These are phyloP conservation scores for Drosophila busckii DNA, from an alignment of 1,140 invertebrate species.

Conservation along the genomic window DNA sequence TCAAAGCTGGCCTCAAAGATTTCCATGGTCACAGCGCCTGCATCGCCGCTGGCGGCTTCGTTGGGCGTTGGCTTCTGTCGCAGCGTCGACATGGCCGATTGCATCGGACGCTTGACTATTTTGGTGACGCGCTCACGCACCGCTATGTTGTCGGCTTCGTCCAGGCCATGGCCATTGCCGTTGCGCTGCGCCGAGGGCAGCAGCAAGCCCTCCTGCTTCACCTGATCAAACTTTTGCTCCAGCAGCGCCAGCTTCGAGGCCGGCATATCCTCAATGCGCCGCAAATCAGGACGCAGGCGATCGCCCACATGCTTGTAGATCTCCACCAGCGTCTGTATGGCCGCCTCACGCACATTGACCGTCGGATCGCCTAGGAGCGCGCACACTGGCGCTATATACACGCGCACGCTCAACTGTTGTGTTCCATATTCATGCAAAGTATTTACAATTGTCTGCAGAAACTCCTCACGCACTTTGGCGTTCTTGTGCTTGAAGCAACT, in stretches of 20 bases:
- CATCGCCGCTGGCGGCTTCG: constrained; percentile 78
- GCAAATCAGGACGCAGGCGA: constrained; percentile 89
- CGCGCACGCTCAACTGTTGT: constrained; percentile 87
- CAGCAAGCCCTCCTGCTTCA: constrained; percentile 88
- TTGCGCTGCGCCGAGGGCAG: constrained; percentile 83
- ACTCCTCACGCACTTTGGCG: constrained; percentile 91
- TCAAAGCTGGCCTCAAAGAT: constrained; percentile 92
- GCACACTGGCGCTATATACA: constrained; percentile 90
- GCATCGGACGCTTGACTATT: constrained; percentile 65
- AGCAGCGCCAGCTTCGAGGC: constrained; percentile 88
- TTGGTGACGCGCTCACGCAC: constrained; percentile 58
- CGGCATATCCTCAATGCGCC: constrained; percentile 90
- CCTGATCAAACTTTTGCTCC: constrained; percentile 92
- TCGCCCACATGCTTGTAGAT: constrained; percentile 97
- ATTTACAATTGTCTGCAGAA: constrained; percentile 87
- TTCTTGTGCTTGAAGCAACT: constrained; percentile 91
- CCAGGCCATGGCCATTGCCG: constrained; percentile 48
- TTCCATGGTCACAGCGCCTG: constrained; percentile 93
- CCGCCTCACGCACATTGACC: constrained; percentile 90
- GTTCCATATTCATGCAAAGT: constrained; percentile 93
- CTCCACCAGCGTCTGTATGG: constrained; percentile 91
- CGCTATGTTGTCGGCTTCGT: constrained; percentile 65
- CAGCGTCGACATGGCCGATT: constrained; percentile 37
- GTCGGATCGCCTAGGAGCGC: constrained; percentile 94
- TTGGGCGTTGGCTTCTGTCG: constrained; percentile 34